Conservation (phyloP, 1,140 invertebrate species). For the Myzus persicae region DNA sequence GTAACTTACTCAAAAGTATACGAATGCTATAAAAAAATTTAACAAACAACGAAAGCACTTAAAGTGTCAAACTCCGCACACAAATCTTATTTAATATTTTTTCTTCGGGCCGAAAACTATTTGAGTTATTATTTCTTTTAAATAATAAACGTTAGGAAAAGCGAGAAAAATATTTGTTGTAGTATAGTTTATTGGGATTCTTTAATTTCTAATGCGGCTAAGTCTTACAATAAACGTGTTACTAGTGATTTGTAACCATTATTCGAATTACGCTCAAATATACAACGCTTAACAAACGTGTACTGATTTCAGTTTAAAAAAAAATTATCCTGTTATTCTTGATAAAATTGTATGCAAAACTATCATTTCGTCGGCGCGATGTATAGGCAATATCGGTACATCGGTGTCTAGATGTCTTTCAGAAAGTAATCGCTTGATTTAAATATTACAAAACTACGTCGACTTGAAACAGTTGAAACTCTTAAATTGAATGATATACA, state of each 20-base stretch:
- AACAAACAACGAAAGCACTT: conserved; percentile 16
- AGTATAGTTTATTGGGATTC: not conserved
- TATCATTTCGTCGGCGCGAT: not conserved
- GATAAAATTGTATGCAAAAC: not conserved
- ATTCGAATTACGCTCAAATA: not conserved
- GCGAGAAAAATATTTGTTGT: not conserved
- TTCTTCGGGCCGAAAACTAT: not conserved
- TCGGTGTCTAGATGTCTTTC: not conserved
- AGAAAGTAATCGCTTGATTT: not conserved
- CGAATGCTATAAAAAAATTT: not conserved
- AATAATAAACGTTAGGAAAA: not conserved
- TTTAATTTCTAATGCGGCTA: not conserved
- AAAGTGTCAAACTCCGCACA: not conserved
- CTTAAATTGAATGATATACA: not conserved
- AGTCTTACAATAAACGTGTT: not conserved
- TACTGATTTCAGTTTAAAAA: not conserved
- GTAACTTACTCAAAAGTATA: not conserved
- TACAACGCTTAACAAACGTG: not conserved
- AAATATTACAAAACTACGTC: not conserved
- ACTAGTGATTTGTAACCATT: not conserved
- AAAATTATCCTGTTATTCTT: not conserved
- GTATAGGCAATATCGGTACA: not conserved
- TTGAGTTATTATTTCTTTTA: not conserved
- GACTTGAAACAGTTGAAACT: not conserved
- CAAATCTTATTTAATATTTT: conserved; percentile 16